Percentiles rank a stretch among this genome's conserved stretches.
These are phyloP conservation scores for Coendou prehensilis DNA, from an alignment of 2,797 vertebrate genomes.

Conservation along the genomic window DNA sequence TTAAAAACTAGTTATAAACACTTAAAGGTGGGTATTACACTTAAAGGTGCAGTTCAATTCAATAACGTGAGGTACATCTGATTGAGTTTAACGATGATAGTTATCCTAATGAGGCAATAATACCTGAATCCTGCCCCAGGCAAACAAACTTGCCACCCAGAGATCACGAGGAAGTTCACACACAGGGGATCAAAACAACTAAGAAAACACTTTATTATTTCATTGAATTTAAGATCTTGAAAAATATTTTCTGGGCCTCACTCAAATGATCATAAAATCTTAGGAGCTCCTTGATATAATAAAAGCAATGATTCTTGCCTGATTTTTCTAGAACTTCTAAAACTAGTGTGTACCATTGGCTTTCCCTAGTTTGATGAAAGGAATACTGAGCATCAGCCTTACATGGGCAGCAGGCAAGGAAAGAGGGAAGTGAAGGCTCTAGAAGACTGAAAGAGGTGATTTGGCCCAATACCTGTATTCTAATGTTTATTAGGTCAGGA, in stretches of 20 bases:
- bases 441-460: neutral
- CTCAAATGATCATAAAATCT: constrained; percentile 37
- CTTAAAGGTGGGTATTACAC: constrained; percentile 24
- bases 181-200: neutral
- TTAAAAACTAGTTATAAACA: constrained; percentile 55
- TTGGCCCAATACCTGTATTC: neutral
- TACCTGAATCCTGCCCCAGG: constrained; percentile 27
- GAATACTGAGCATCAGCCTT: neutral
- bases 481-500: neutral
- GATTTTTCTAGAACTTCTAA: constrained; percentile 47
- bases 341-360: neutral
- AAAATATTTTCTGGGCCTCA: constrained; percentile 14
- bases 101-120: constrained; percentile 17
- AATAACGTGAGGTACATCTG: neutral
- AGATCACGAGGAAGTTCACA: neutral
- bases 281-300: constrained; percentile 24
- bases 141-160: constrained; percentile 38
- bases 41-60: neutral
- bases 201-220: constrained; percentile 52
- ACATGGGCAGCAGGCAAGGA: neutral
- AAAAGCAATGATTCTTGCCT: neutral
- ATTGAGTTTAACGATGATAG: constrained; percentile 41
- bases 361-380: neutral
- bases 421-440: neutral
- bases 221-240: constrained; percentile 58